Conservation (phyloP, 1,140 invertebrate genomes). For the Zeugodacus cucurbitae region DNA sequence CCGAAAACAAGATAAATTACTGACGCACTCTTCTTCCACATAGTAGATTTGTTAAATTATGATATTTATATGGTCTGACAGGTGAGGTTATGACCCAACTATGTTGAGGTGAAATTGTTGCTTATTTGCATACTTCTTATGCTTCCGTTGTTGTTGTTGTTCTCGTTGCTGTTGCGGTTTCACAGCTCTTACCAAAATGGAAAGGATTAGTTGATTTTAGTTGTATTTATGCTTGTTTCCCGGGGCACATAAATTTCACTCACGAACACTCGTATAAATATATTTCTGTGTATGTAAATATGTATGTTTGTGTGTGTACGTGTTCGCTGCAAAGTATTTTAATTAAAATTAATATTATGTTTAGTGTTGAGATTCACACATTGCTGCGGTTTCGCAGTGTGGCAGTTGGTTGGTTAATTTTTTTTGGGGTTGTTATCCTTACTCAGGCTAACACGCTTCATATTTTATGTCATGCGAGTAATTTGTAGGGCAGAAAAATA, state of each 20-base stretch:
- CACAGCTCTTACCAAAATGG: background rate
- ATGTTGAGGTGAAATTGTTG: background rate
- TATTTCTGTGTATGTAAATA: background rate
- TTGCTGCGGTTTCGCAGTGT: background rate
- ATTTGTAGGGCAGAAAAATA: too few relatives aligned
- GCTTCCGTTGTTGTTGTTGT: background rate
- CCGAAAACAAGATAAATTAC: slow-evolving; percentile 14
- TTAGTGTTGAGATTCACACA: slow-evolving; percentile 31
- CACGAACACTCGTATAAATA: background rate
- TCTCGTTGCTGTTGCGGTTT: background rate
- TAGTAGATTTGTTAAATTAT: slow-evolving; percentile 28
- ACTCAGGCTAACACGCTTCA: too few relatives aligned
- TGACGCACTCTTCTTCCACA: background rate
- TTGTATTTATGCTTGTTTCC: background rate
- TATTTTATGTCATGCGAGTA: too few relatives aligned
- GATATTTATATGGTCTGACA: slow-evolving; percentile 22
- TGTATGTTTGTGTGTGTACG: background rate
- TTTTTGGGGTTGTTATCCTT: too few relatives aligned
- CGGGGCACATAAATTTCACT: background rate
- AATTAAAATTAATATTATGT: slow-evolving; percentile 37
- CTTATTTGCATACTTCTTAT: background rate
- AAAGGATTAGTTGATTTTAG: background rate
- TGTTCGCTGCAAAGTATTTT: background rate
- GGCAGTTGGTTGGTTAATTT: background rate
- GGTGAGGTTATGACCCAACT: slow-evolving; percentile 8